Evolutionary conservation across 2,113 vertebrate species (phyloP).

Genomic region (Antechinus flavipes): DNA sequence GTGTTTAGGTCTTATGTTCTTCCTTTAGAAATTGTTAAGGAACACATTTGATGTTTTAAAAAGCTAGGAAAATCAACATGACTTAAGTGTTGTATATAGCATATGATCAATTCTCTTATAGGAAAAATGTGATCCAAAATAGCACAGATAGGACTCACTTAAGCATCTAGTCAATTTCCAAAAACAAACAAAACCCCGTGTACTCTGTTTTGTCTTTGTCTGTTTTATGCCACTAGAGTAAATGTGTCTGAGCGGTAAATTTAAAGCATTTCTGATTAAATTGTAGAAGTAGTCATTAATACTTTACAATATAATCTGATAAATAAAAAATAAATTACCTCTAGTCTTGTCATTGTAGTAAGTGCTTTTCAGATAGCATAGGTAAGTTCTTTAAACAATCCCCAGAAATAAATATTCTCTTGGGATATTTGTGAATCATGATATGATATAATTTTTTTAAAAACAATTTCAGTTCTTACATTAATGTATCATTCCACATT

Average conservation of each 20-base stretch:
- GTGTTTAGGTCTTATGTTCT: slow-evolving; percentile 78
- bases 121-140: slow-evolving; percentile 66
- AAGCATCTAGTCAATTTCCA: slow-evolving; percentile 47
- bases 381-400: background rate
- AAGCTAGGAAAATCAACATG: slow-evolving; percentile 78
- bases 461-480: slow-evolving; percentile 1
- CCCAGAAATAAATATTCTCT: slow-evolving; percentile 13
- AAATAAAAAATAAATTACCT: slow-evolving; percentile 78
- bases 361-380: slow-evolving; percentile 63
- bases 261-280: slow-evolving; percentile 61
- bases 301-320: slow-evolving; percentile 72
- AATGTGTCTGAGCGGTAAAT: slow-evolving; percentile 72
- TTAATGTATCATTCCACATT: slow-evolving; percentile 1
- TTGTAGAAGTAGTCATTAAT: slow-evolving; percentile 67
- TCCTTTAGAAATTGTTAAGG: slow-evolving; percentile 80
- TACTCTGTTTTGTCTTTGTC: slow-evolving; percentile 77
- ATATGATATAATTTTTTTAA: background rate
- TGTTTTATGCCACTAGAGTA: slow-evolving; percentile 76
- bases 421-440: slow-evolving; percentile 34
- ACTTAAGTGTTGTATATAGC: slow-evolving; percentile 79
- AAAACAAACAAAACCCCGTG: slow-evolving; percentile 38
- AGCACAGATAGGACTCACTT: slow-evolving; percentile 59
- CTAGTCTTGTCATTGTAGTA: slow-evolving; percentile 77
- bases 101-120: slow-evolving; percentile 56
- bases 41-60: slow-evolving; percentile 79